phyloP scores from a whole-genome alignment of 2,113 vertebrate genomes.

The Osmerus mordax region DNA sequence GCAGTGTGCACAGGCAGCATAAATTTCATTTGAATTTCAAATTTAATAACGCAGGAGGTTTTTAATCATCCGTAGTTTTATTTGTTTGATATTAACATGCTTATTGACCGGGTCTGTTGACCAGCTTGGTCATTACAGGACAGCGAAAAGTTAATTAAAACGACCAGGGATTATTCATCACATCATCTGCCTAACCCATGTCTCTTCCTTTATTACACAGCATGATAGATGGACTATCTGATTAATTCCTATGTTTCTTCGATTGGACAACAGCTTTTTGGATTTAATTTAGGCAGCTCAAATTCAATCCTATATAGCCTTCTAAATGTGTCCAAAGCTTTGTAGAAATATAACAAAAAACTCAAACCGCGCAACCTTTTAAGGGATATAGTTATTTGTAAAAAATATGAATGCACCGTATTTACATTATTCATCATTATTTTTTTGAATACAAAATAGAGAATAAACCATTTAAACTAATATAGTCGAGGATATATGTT shows the following conservation, averaged over 20 bases:
- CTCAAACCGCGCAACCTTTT: not conserved
- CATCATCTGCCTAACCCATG: conserved; percentile 98
- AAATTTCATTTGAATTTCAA: conserved; percentile 99
- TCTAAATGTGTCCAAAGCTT: conserved; percentile 58
- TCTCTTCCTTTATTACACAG: conserved; percentile 96
- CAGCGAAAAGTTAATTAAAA: conserved; percentile 99
- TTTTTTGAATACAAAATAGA: too few species aligned
- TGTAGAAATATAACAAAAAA: conserved; percentile 15
- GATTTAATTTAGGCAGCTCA: conserved; percentile 84
- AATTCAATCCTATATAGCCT: conserved; percentile 69
- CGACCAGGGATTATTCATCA: conserved; percentile 99
- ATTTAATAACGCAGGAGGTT: conserved; percentile 99
- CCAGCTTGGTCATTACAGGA: conserved; percentile 99
- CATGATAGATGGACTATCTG: conserved; percentile 94
- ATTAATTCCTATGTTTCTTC: conserved; percentile 99
- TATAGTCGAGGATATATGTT: too few species aligned
- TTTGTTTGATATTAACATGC: conserved; percentile 99
- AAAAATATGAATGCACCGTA: too few species aligned
- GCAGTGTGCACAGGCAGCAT: conserved; percentile 87
- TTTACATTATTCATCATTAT: too few species aligned
- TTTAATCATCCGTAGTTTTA: conserved; percentile 99
- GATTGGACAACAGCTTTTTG: conserved; percentile 93
- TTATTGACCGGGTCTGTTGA: conserved; percentile 99
- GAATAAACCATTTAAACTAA: too few species aligned
- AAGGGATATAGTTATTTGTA: too few species aligned